Evolutionary conservation across 1,140 invertebrate species (phyloP), one percentile per base, ranked within the genome.

Genomic region (Tetramorium alpestre): DNA sequence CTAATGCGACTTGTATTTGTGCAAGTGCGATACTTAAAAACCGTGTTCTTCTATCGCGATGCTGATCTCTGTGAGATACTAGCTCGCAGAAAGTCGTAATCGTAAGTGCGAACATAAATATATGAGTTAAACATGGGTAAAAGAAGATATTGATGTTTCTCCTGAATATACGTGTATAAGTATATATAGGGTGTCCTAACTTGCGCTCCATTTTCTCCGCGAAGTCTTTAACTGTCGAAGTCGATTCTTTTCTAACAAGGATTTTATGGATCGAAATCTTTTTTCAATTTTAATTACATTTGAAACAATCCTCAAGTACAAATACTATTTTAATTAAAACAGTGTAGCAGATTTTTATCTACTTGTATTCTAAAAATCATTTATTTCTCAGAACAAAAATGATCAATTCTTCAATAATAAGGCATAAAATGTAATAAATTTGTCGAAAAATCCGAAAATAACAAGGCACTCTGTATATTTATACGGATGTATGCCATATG

Each of bases 1-100:
- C 81, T 86, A 89, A 82, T 78, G 87, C 47, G 77, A 58, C 67
- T 87, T 84, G 85, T 89, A 90, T 86, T 70, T 64, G 70, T 72
- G 25, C 87, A 87, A 89, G 85, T 65, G 51, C 85, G 87, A 84
- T 84, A 75, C 56, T 89, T 84, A 84, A 73, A 84, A 85, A 81
- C 64, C 67, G 76, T 84, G 86, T 49, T 62, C 41, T 87, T 75
- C 51, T 90, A 89, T 87, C 87, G 77, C 72, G 58, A 89, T 54
- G 70, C 78, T 67, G 64, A 90, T 89, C 85, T 89, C 38, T 73
- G 41, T 25, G 70, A 87, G 86, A 56, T 76, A 41, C 58, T 33
- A 25, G 86, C 81, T 85, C 70, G 82, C 58, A 69, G 64, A 72
- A 73, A 82, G 76, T 77, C 70, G 82, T 18, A 76, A 28, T 58